Conservation (phyloP, 2,113 vertebrate genomes). For the Ploceus nigricollis region DNA sequence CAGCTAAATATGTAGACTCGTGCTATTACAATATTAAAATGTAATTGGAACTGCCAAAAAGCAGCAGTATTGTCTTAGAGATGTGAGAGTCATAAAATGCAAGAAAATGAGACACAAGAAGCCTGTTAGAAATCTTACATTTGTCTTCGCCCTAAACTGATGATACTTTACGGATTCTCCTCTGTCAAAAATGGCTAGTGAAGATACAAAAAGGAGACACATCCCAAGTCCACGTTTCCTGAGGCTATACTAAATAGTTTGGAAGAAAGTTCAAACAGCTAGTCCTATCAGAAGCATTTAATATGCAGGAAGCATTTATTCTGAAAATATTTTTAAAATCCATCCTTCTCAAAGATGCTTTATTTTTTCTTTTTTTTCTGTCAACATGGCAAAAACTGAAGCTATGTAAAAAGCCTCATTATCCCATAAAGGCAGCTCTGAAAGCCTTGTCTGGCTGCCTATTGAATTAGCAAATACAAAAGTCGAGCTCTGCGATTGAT, state of each 20-base stretch:
- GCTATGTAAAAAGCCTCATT: conserved; percentile 51
- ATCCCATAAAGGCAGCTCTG: conserved; percentile 42
- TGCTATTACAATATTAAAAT: neutral
- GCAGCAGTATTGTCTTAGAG: neutral
- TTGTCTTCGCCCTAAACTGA: neutral
- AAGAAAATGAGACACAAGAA: neutral
- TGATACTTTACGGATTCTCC: neutral
- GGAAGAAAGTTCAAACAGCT: neutral
- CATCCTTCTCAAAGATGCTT: neutral
- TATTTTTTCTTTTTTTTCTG: conserved; percentile 2
- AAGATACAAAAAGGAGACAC: neutral
- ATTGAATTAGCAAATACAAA: conserved; percentile 66
- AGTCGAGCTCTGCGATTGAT: conserved; percentile 59
- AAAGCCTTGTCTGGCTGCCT: conserved; percentile 52
- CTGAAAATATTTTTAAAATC: conserved; percentile 11
- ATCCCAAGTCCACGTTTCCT: neutral
- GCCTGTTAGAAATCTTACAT: neutral
- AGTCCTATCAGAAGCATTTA: neutral
- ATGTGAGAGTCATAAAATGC: neutral
- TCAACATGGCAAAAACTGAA: conserved; percentile 48
- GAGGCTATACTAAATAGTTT: neutral
- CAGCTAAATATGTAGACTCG: neutral
- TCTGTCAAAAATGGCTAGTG: neutral
- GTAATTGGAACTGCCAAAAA: neutral
- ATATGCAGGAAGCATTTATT: conserved; percentile 3